Evolutionary conservation across 2,113 vertebrate species (phyloP), one percentile per base, ranked within the genome.

Genomic region (Lepisosteus osseus): DNA sequence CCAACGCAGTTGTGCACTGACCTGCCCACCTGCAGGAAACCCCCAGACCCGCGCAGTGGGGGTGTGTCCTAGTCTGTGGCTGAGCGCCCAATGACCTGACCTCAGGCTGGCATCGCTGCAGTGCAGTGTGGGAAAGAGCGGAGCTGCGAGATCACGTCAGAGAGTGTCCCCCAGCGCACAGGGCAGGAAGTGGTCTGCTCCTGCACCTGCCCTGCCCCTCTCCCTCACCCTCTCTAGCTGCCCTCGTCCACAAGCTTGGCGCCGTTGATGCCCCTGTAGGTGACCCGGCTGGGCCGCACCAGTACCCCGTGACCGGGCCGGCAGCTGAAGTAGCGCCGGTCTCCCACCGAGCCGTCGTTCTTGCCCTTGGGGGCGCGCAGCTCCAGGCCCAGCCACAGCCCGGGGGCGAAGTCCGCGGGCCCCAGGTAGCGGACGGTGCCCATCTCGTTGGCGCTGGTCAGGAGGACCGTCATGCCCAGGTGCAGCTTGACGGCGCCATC

Each of bases 361-460:
- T 89, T 98, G 0, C 97, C 97, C 78, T 93, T 95, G 67, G 96
- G 85, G 0, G 87, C 91, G 4, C 95, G 89, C 1, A 99, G 94
- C 79, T 99, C 97, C 5, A 99, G 90, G 3, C 97, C 97, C 0
- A 99, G 90, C 97, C 97, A 99, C 0, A 95, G 70, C 0, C 97
- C 97, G 0, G 94, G 82, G 0, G 96, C 96, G 68, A 99, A 99
- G 83, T 94, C 94, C 0, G 96, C 86, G 3, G 90, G 86, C 29
- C 97, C 97, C 68, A 99, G 77, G 79, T 97, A 99, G 72, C 96
- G 92, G 74, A 99, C 92, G 2, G 85, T 89, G 0, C 93, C 95
- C 94, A 98, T 97, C 80, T 98, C 97, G 0, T 93, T 98, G 71
- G 95, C 95, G 72, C 97, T 97, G 67, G 75, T 94, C 77, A 99